phyloP scores from a whole-genome alignment of 2,113 vertebrate genomes.

The Chamaetylas fuelleborni region DNA sequence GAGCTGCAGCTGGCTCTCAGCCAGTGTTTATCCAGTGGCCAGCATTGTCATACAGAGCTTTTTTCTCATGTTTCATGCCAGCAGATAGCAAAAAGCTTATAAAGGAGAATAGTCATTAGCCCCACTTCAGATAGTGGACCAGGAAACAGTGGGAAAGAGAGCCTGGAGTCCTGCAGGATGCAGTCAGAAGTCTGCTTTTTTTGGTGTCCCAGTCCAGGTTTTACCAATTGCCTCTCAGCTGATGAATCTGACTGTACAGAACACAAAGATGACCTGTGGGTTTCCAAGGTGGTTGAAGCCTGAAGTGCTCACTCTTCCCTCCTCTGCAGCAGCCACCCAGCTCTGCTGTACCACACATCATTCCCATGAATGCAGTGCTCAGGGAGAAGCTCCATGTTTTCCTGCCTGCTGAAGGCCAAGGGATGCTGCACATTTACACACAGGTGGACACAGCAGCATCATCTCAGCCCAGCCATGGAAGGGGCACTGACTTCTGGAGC shows the following conservation, averaged over 20 bases:
- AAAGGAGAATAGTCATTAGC: background rate
- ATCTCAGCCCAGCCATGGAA: background rate
- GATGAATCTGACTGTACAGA: background rate
- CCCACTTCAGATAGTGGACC: background rate
- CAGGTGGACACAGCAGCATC: background rate
- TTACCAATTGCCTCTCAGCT: background rate
- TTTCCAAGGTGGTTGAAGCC: constrained; percentile 16
- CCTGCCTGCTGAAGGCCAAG: background rate
- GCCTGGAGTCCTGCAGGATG: background rate
- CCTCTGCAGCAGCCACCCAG: background rate
- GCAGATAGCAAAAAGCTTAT: background rate
- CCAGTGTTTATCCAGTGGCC: background rate
- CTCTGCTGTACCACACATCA: background rate
- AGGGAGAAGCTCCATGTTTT: background rate
- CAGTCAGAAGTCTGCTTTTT: background rate
- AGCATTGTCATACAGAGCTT: background rate
- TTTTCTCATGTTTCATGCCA: constrained; percentile 8
- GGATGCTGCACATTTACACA: background rate
- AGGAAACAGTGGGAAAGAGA: background rate
- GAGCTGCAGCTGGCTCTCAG: constrained; percentile 9
- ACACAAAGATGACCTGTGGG: background rate
- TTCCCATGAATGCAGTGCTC: background rate
- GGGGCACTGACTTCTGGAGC: background rate
- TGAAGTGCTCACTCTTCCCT: background rate
- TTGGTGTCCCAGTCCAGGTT: background rate